phyloP scores from a whole-genome alignment of 2,113 vertebrate genomes.

The Prietella phreatophila region DNA sequence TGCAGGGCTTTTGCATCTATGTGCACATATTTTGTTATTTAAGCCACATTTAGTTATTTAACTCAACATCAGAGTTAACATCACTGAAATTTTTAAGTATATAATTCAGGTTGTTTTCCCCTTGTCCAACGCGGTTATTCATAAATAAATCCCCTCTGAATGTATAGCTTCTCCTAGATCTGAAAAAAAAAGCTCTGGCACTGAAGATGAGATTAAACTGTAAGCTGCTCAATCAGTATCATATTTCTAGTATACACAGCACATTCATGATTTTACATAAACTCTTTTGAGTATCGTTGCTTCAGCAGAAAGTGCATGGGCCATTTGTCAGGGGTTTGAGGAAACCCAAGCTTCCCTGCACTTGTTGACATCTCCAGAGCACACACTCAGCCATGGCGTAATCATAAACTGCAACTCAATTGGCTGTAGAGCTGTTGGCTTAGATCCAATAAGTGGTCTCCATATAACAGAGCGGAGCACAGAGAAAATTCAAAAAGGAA shows the following conservation, averaged over 20 bases:
- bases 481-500: constrained; percentile 63
- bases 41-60: background rate
- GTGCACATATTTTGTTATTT: background rate
- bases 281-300: background rate
- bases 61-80: background rate
- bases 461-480: constrained; percentile 66
- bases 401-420: constrained; percentile 66
- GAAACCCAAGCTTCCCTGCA: constrained; percentile 19
- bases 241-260: background rate
- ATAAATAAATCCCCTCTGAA: background rate
- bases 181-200: background rate
- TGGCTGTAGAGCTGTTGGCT: constrained; percentile 69
- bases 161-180: background rate
- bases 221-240: background rate
- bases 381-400: constrained; percentile 34
- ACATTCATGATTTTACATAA: background rate
- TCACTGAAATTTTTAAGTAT: background rate
- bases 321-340: background rate
- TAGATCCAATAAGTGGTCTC: constrained; percentile 61
- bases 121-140: background rate
- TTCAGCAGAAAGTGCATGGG: background rate
- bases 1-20: background rate
- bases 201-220: background rate
- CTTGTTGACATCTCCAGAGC: constrained; percentile 40
- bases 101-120: background rate